phyloP scores from a whole-genome alignment of 2,888 invertebrate species.

The Lasioglossum villosulum region DNA sequence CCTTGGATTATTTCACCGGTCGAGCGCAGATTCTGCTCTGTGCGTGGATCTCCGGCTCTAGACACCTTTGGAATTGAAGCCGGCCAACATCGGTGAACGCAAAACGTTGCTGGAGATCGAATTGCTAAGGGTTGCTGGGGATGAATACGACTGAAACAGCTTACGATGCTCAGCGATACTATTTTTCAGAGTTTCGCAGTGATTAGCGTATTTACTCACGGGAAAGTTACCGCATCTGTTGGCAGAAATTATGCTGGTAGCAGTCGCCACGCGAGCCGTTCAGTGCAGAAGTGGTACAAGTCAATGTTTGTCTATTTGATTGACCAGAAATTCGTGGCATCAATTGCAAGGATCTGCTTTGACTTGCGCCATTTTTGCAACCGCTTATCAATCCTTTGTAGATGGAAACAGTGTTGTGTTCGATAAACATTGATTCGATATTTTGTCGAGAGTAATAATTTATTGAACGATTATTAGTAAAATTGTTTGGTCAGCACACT shows the following conservation, averaged over 20 bases:
- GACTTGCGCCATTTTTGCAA: too few species aligned
- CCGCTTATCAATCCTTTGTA: too few species aligned
- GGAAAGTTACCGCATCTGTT: background rate
- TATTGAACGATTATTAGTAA: too few species aligned
- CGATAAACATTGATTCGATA: too few species aligned
- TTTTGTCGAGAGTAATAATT: too few species aligned
- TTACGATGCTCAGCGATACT: background rate
- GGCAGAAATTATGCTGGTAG: background rate
- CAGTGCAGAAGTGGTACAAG: background rate
- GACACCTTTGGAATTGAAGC: background rate
- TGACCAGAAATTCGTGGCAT: too few species aligned
- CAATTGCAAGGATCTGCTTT: too few species aligned
- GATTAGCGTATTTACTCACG: background rate
- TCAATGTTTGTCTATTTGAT: background rate
- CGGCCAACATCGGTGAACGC: background rate
- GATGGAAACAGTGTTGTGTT: too few species aligned
- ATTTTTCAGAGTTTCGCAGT: background rate
- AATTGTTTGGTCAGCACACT: background rate
- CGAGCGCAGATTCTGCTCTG: constrained; percentile 7
- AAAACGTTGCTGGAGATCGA: background rate
- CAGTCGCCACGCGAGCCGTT: background rate
- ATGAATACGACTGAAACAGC: background rate
- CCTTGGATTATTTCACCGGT: constrained; percentile 14
- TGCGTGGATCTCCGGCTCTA: background rate
- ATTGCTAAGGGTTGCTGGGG: background rate